Evolutionary conservation across 2,888 invertebrate species (phyloP).

Genomic region (Drosophila ezoana): DNA sequence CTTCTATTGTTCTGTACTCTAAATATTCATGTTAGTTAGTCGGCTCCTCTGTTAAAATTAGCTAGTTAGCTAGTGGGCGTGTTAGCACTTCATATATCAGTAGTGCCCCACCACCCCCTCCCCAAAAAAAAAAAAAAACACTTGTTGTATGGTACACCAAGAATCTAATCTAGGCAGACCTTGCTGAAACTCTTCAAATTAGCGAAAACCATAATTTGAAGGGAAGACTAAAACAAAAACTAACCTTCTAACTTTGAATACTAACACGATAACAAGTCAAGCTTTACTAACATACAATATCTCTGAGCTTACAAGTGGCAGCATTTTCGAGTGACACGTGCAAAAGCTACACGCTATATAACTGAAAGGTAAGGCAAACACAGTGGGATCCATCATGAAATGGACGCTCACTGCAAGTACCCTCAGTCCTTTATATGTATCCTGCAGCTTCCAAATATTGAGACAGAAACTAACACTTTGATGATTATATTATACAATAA

Average conservation of each 20-base stretch:
- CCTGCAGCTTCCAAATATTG: constrained; percentile 59
- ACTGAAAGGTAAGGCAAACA: constrained; percentile 18
- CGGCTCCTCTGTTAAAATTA: constrained; percentile 34
- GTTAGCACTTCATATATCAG: constrained; percentile 34
- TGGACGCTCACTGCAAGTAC: constrained; percentile 14
- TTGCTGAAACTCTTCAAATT: constrained; percentile 14
- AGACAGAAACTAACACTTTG: constrained; percentile 27
- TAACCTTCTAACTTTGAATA: constrained; percentile 18
- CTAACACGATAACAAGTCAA: constrained; percentile 36
- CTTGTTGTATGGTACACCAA: constrained; percentile 62
- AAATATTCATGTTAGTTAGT: constrained; percentile 47
- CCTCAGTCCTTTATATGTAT: constrained; percentile 33
- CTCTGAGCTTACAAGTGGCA: constrained; percentile 44
- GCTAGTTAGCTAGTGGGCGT: constrained; percentile 31
- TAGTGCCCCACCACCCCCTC: constrained; percentile 38
- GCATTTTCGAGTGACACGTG: constrained; percentile 21
- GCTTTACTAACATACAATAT: constrained; percentile 49
- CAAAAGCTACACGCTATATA: constrained; percentile 45
- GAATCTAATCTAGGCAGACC: constrained; percentile 1
- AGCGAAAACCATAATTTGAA: constrained; percentile 22
- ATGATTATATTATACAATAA: constrained; percentile 18
- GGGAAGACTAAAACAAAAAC: not conserved
- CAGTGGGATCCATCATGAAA: constrained; percentile 9
- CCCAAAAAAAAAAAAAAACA: constrained; percentile 22
- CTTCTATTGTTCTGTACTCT: constrained; percentile 37